Evolutionary conservation across 2,113 vertebrate genomes (phyloP), one percentile per base, ranked within the genome.

Genomic region (Chloroceryle aenea): DNA sequence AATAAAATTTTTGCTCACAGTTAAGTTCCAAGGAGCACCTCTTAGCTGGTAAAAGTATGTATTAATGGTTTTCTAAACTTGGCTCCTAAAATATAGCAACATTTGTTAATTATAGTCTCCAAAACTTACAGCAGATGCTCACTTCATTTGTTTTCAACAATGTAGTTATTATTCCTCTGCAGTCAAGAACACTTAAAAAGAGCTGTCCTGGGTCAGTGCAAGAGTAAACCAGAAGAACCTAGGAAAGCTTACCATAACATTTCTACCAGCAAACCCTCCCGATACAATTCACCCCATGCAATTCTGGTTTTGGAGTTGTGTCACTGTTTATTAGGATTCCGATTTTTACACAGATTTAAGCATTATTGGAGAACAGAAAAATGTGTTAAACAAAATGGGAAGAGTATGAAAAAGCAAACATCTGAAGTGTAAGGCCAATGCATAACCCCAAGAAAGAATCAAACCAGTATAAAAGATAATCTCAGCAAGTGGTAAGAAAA

Each of bases 81-180:
- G 75, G 58, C 74, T 87, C 62, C 53, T 73, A 72, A 85, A 89
- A 68, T 8, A 7, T 16, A 48, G 40, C 64, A 87, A 85, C 17
- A 62, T 89, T 90, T 83, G 66, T 59, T 45, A 89, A 89, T 56
- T 92, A 78, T 11, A 52, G n/a, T 9, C 52, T 63, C 50, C 63
- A 66, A 94, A 91, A 79, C 25, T 26, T 53, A 52, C 11, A 68
- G 48, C 87, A 94, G 77, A 64, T 94, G 71, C 40, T 92, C 18
- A 52, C 42, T 91, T 91, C 23, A 56, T 63, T 89, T 82, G 7
- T 69, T 94, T 80, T 85, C 47, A 72, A 45, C 23, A 58, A 62
- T 9, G 14, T 12, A 32, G 56, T 47, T 84, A 3, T 36, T n/a
- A 58, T 73, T 87, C 22, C 42, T 87, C n/a, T 74, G 36, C 25